phyloP scores from a whole-genome alignment of 92 coral and sea anemone genomes.

The Siderastrea radians region DNA sequence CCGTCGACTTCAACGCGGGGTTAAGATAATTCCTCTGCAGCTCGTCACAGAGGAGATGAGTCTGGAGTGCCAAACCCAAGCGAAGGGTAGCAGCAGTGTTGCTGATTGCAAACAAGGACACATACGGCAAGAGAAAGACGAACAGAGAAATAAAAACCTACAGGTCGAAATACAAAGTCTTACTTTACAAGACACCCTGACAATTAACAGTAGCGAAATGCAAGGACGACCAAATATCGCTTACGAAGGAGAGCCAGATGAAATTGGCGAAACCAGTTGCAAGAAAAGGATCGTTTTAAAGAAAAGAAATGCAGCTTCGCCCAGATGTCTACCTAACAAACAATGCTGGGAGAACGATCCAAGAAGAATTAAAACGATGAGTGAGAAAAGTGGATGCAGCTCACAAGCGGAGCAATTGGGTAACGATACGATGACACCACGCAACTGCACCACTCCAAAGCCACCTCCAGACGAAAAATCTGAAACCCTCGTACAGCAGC shows the following conservation, averaged over 20 bases:
- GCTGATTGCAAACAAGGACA: not conserved
- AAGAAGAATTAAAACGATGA: not conserved
- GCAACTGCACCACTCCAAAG: no score
- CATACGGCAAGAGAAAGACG: not conserved
- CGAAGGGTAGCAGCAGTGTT: not conserved
- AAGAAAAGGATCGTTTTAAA: not conserved
- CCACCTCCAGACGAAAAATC: no score
- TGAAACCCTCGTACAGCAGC: not conserved
- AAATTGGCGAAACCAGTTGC: not conserved
- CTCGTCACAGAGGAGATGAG: no score
- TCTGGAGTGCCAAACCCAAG: not conserved
- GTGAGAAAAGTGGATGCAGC: not conserved
- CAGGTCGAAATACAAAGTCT: not conserved
- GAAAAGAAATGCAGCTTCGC: not conserved
- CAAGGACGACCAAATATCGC: not conserved
- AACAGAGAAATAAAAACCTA: no score
- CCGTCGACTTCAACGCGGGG: not conserved
- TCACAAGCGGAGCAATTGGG: not conserved
- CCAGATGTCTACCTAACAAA: not conserved
- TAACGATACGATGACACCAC: not conserved
- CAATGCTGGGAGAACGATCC: no score
- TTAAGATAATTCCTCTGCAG: not conserved
- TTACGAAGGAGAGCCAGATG: not conserved
- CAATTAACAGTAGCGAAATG: not conserved
- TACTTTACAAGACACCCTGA: not conserved